phyloP scores from a whole-genome alignment of 2,888 invertebrate genomes.

The Notocelia uddmanniana region DNA sequence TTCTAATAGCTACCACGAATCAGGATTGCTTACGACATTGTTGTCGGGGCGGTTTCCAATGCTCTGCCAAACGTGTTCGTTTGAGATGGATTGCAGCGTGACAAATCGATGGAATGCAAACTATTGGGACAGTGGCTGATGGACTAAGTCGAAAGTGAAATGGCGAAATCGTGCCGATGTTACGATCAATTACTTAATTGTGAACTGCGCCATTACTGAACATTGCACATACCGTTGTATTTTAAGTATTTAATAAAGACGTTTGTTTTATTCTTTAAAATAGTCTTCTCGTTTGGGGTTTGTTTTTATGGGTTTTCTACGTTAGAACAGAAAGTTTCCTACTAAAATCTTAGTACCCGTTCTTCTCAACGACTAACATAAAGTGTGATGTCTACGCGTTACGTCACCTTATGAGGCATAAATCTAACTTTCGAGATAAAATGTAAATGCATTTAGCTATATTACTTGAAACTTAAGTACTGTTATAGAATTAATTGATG shows the following conservation, averaged over 20 bases:
- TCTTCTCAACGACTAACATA: background rate
- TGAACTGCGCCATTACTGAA: constrained; percentile 24
- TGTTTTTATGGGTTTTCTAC: background rate
- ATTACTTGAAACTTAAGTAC: background rate
- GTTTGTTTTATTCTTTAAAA: constrained; percentile 24
- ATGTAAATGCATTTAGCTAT: background rate
- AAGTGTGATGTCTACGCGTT: constrained; percentile 8
- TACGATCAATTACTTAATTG: constrained; percentile 30
- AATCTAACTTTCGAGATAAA: constrained; percentile 19
- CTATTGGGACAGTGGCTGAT: constrained; percentile 30
- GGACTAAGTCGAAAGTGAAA: constrained; percentile 39
- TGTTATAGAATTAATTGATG: background rate
- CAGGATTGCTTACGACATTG: constrained; percentile 25
- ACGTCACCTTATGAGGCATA: constrained; percentile 17
- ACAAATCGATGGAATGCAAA: constrained; percentile 33
- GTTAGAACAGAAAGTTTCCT: constrained; percentile 12
- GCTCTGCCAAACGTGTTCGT: constrained; percentile 11
- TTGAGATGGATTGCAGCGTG: constrained; percentile 33
- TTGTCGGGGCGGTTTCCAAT: constrained; percentile 15
- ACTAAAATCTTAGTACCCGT: constrained; percentile 15
- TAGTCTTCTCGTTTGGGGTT: background rate
- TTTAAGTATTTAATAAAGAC: constrained; percentile 35
- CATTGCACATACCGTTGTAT: constrained; percentile 20
- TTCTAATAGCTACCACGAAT: constrained; percentile 37
- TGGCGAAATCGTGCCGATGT: constrained; percentile 33